These are phyloP conservation scores for Gadus macrocephalus DNA, from an alignment of 2,113 vertebrate species.

Conservation along the genomic window DNA sequence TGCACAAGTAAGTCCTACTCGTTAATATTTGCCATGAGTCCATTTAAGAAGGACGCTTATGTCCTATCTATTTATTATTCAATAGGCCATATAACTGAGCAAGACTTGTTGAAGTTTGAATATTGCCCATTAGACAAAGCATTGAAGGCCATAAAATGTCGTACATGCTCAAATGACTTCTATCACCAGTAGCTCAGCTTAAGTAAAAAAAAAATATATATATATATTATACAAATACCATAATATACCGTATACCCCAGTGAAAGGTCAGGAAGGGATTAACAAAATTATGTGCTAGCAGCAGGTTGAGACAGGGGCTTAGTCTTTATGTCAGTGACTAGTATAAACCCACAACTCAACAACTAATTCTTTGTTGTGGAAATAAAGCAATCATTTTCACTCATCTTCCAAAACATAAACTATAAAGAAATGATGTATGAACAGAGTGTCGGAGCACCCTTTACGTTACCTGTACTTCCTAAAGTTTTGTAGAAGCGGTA, in stretches of 20 bases:
- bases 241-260: no score
- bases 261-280: no score
- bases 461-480: slow-evolving; percentile 83
- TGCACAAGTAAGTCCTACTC: no score
- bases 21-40: no score
- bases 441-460: background rate
- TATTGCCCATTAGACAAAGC: no score
- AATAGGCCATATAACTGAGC: no score
- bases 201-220: no score
- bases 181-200: no score
- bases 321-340: slow-evolving; percentile 15
- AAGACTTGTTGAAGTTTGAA: background rate
- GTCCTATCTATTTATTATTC: no score
- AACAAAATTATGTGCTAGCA: background rate
- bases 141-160: background rate
- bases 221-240: no score
- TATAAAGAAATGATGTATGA: slow-evolving; percentile 22
- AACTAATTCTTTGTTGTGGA: slow-evolving; percentile 57
- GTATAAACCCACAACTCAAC: background rate
- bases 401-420: slow-evolving; percentile 43
- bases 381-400: slow-evolving; percentile 48
- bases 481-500: slow-evolving; percentile 98
- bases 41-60: no score
- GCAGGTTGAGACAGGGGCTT: slow-evolving; percentile 17
- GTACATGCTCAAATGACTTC: background rate